Evolutionary conservation across 2,113 vertebrate species (phyloP), one percentile per base, ranked within the genome.

Genomic region (Promerops cafer): DNA sequence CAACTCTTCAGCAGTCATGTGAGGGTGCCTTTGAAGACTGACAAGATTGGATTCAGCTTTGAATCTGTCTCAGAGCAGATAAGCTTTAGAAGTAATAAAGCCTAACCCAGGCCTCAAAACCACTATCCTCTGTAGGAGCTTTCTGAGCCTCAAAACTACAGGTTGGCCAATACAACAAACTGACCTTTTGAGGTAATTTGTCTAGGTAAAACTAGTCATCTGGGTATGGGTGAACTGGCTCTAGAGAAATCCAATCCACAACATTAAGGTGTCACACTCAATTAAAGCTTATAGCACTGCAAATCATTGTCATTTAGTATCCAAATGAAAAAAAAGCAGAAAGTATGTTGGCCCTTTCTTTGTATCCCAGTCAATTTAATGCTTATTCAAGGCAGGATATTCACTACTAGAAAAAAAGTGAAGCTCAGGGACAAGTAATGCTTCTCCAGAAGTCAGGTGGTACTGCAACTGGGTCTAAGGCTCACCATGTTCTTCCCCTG

Each of bases 1-100:
- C 70, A 57, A 50, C 70, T 44, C 74, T 39, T 60, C 78, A 60
- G 18, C 28, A 79, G 50, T 53, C 82, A 54, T 5, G 66, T 35
- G 63, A 88, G 68, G 63, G 16, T 57, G 85, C 79, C 83, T 93
- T 80, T 93, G 83, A 90, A 90, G 52, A 42, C 52, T 57, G 60
- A 87, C 72, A 75, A 59, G 86, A 81, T 9, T 84, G 60, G 80
- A 78, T 81, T 81, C 72, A 81, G 76, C 85, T 83, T 63, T 78
- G 80, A 84, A 59, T 81, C 64, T 71, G 42, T 56, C 64, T 69
- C 86, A 24, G 50, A 88, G 63, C 33, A 47, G 59, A 50, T 70
- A 90, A 96, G 88, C 71, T 93, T 86, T 76, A 47, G 14, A 69
- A 75, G 49, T 33, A 45, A 33, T 40, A 49, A 91, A 90, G 65